Base-by-base conservation (phyloP, 2,113 vertebrate species). In the Hyperopisus bebe region DNA sequence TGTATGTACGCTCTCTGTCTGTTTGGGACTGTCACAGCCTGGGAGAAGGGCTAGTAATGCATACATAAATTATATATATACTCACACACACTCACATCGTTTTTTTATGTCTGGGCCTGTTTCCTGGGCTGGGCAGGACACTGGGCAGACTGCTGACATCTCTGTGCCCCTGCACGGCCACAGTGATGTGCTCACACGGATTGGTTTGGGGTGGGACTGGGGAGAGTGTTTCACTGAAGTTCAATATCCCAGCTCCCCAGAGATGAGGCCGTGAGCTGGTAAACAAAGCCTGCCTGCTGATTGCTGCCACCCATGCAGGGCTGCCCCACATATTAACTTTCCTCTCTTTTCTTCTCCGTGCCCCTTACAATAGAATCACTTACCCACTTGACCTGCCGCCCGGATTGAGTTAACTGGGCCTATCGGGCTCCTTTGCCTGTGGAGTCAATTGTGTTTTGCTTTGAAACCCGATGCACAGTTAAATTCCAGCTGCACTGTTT, bases 211-310 rank as follows among this genome's bases (percentile, higher is more conserved):
- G 44, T 11, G 21, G 39, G 80, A 42, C 21, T 84, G 44, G 50
- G 47, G 47, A 6, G 85, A 48, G 85, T 48, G 50, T 55, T 50
- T 35, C 62, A 70, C 62, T 87, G 85, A 51, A 35, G 85, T 51
- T 87, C 50, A 53, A 87, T 87, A 53, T 35, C 85, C 48, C 13
- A 87, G 85, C 4, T 53, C 85, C n/a, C 82, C 82, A 53, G 85
- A 87, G 85, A 53, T 10, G 50, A 87, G 50, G 27, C 50, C 85
- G 21, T n/a, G 82, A 84, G 82, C 44, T 87, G 15, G 85, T 55
- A 53, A 87, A 87, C 47, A 84, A 87, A 87, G 85, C 17, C 85
- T 55, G 47, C 85, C 53, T 31, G 85, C 85, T 87, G 85, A 87
- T 55, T 35, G 13, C 47, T 87, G 47, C 50, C 85, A 53, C 50